A percentile compares a stretch with the other conserved stretches of the same genome.
phyloP scores from a whole-genome alignment of 2,113 vertebrate species.

The Platichthys stellatus region DNA sequence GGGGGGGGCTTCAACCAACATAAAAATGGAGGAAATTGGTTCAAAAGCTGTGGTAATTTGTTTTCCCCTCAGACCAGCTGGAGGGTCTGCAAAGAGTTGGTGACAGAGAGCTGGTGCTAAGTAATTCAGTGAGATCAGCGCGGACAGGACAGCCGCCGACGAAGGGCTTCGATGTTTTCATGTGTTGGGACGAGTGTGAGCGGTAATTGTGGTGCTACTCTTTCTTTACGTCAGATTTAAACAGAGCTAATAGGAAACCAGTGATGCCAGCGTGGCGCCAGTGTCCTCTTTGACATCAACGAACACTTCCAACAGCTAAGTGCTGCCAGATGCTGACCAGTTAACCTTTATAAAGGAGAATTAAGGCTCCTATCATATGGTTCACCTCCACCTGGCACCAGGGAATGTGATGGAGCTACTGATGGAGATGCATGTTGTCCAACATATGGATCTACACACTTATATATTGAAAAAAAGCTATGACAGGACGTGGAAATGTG shows the following conservation, averaged over 20 bases:
- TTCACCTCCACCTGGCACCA: conserved; percentile 74
- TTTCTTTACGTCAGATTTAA: too few relatives aligned
- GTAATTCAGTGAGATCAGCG: conserved; percentile 36
- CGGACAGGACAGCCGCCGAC: conserved; percentile 16
- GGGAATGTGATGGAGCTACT: conserved; percentile 12
- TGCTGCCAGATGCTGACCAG: conserved; percentile 78
- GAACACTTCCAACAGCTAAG: conserved; percentile 63
- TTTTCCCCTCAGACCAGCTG: conserved; percentile 47
- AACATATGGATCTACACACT: conserved; percentile 25
- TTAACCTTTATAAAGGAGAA: conserved; percentile 74
- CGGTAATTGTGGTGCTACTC: not conserved
- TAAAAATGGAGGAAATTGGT: conserved; percentile 30
- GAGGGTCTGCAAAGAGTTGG: conserved; percentile 43
- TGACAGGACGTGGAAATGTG: too few relatives aligned
- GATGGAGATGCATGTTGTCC: conserved; percentile 28
- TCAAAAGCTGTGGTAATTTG: conserved; percentile 5
- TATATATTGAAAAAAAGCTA: not conserved
- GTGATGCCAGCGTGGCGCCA: conserved; percentile 3
- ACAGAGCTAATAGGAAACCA: conserved; percentile 7
- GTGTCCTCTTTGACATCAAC: conserved; percentile 67
- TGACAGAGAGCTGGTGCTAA: conserved; percentile 22
- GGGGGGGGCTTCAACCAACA: conserved; percentile 23
- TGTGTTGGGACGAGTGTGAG: not conserved
- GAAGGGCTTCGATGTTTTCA: conserved; percentile 5
- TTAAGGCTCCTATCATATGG: conserved; percentile 47